Evolutionary conservation across 2,113 vertebrate genomes (phyloP), one percentile per base, ranked within the genome.

Genomic region (Fregetta grallaria): DNA sequence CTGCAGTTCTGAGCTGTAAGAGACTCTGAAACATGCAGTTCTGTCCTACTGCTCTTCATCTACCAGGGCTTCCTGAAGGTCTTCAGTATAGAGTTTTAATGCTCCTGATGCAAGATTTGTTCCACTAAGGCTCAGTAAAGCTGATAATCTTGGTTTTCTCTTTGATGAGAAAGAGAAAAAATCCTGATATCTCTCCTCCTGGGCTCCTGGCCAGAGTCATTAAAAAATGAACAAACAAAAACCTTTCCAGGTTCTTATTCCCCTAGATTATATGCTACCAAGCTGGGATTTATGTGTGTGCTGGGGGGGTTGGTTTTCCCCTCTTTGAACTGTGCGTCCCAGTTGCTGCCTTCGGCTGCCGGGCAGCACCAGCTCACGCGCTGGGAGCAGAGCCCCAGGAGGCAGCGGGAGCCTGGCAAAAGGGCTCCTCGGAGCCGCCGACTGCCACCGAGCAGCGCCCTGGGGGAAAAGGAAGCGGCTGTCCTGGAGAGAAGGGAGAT

Each of bases 371-470:
- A 44, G 11, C 11, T 11, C n/a, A 17, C 0, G 1, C 1, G 2
- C 10, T 2, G 8, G 29, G 26, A 34, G 45, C 36, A 6, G 4
- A 47, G 53, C 34, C 45, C 38, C 56, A 10, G n/a, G 8, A 45
- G 23, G 38, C 10, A 38, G 11, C 0, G 0, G 32, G 3, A 47
- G 70, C 15, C 1, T 17, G 11, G 44, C 50, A n/a, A 55, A 23
- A 21, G 0, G 14, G 40, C 25, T 80, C n/a, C 81, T 23, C 3
- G 1, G 50, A 40, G 83, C 23, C 3, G 4, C 25, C 1, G 1
- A 22, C 40, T 10, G 4, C 34, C 25, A 22, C 21, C 0, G 0
- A 47, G 59, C 32, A 79, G 26, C 1, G 4, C 0, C 5, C 29
- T 6, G 9, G 13, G 38, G n/a, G 21, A 65, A 32, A 62, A 47